Evolutionary conservation across 2,888 invertebrate species (phyloP).

Genomic region (Zootermopsis nevadensis): DNA sequence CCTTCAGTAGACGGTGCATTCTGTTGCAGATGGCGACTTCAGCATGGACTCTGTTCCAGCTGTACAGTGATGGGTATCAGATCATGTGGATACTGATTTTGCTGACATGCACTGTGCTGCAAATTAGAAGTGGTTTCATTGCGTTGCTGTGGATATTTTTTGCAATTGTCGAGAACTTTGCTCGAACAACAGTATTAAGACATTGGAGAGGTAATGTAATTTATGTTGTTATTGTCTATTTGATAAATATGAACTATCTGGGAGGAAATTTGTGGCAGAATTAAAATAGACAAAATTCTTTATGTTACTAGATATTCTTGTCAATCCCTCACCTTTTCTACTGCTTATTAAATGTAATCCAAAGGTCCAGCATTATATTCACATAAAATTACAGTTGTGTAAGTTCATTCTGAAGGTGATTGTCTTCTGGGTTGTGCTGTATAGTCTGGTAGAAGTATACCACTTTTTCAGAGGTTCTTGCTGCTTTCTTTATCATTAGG

Average conservation of each 20-base stretch:
- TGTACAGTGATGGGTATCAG: conserved; percentile 70
- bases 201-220: conserved; percentile 65
- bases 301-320: too few species aligned
- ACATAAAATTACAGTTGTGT: too few species aligned
- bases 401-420: too few species aligned
- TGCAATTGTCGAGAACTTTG: conserved; percentile 63
- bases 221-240: too few species aligned
- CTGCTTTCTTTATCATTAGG: too few species aligned
- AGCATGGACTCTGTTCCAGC: conserved; percentile 68
- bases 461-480: too few species aligned
- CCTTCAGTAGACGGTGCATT: not conserved
- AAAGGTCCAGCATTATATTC: too few species aligned
- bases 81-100: conserved; percentile 69
- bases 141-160: conserved; percentile 73
- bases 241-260: not conserved
- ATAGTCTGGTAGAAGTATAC: too few species aligned
- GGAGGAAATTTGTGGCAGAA: not conserved
- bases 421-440: too few species aligned
- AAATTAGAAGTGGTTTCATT: conserved; percentile 77
- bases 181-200: conserved; percentile 66
- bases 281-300: too few species aligned
- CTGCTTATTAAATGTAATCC: too few species aligned
- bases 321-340: too few species aligned
- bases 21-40: conserved; percentile 62
- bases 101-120: conserved; percentile 66